Evolutionary conservation across 2,113 vertebrate species (phyloP).

Genomic region (Ptyas mucosa): DNA sequence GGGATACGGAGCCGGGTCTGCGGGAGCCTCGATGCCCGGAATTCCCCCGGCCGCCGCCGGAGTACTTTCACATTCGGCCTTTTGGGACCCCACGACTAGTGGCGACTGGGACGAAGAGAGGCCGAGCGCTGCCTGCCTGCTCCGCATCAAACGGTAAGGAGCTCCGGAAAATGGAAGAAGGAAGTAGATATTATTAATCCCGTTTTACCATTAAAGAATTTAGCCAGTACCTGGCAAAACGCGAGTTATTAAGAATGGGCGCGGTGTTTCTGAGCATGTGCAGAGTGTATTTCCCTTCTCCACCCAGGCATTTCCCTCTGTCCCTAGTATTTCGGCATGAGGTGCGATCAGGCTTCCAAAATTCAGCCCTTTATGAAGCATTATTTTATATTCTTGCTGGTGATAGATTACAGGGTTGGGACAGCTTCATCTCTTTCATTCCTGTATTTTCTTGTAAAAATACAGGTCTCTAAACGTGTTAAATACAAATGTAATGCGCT

Average conservation of each 20-base stretch:
- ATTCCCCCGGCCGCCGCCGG: slow-evolving; percentile 70
- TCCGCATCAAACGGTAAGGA: slow-evolving; percentile 92
- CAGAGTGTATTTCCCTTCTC: neutral
- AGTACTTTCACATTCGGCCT: slow-evolving; percentile 81
- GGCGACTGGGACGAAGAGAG: slow-evolving; percentile 94
- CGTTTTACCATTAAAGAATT: too few relatives aligned
- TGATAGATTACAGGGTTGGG: neutral
- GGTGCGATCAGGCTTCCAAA: too few relatives aligned
- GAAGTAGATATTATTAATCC: neutral
- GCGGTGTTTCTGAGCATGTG: neutral
- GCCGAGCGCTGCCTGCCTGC: slow-evolving; percentile 87
- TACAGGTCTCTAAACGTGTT: neutral
- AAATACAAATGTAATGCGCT: neutral
- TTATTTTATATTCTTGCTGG: neutral
- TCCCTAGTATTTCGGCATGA: neutral
- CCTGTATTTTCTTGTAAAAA: neutral
- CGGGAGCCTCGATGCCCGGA: slow-evolving; percentile 65
- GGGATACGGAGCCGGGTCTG: slow-evolving; percentile 9
- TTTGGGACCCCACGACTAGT: slow-evolving; percentile 94
- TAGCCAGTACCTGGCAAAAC: too few relatives aligned
- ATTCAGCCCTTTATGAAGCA: too few relatives aligned
- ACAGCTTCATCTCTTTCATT: neutral
- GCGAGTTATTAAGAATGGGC: neutral
- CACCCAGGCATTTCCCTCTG: too few relatives aligned
- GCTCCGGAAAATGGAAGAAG: rapidly evolving